A percentile compares a stretch with the other conserved stretches of the same genome.
These are phyloP conservation scores for Zaprionus bogoriensis DNA, from an alignment of 2,888 invertebrate species.

Conservation along the genomic window DNA sequence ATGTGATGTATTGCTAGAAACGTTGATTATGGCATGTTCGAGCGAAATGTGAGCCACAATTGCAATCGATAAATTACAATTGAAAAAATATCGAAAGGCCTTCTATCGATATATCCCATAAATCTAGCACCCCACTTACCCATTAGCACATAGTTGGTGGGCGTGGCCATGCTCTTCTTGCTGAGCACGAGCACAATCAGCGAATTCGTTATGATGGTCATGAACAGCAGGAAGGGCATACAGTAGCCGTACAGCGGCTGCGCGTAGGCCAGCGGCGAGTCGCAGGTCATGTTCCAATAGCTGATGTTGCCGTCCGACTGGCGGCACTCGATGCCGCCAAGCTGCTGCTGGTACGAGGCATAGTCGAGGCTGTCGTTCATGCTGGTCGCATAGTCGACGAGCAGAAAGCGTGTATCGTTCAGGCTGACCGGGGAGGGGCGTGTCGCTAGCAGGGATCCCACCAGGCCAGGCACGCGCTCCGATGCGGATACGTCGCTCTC, in stretches of 20 bases:
- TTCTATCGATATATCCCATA: too few relatives aligned
- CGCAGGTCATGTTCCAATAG: slow-evolving; percentile 83
- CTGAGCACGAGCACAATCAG: slow-evolving; percentile 95
- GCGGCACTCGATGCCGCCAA: slow-evolving; percentile 61
- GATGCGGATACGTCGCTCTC: slow-evolving; percentile 4
- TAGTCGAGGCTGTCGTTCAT: slow-evolving; percentile 60
- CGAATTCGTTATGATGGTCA: slow-evolving; percentile 95
- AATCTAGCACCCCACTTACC: slow-evolving; percentile 84
- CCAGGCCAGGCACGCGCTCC: slow-evolving; percentile 9
- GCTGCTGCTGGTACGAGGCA: slow-evolving; percentile 55
- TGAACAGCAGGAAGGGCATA: slow-evolving; percentile 91
- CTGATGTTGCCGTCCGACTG: slow-evolving; percentile 64
- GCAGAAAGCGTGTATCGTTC: slow-evolving; percentile 42
- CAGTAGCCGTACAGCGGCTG: slow-evolving; percentile 81
- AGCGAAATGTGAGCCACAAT: too few relatives aligned
- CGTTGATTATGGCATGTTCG: too few relatives aligned
- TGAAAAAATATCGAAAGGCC: background rate
- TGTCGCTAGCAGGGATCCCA: slow-evolving; percentile 15
- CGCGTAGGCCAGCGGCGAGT: slow-evolving; percentile 80
- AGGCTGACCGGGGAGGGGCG: background rate
- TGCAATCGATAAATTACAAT: too few relatives aligned
- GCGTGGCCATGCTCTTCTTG: slow-evolving; percentile 93
- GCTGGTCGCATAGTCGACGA: slow-evolving; percentile 46
- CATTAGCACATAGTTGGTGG: slow-evolving; percentile 95
- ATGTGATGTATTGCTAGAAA: too few relatives aligned